Conservation (phyloP, 1,140 invertebrate species). For the Drosophila lacteicornis region DNA sequence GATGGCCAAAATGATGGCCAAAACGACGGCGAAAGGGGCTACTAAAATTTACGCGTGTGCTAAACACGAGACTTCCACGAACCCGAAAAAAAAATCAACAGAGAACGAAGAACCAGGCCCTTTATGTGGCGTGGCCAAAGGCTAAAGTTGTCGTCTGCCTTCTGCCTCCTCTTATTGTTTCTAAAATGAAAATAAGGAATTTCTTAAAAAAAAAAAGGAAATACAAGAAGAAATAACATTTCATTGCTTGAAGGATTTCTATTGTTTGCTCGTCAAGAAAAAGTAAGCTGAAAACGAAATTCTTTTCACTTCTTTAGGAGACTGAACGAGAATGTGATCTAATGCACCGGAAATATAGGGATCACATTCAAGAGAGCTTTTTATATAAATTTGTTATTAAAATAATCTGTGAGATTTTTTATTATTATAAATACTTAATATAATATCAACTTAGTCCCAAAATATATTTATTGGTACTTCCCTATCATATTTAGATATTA, state of each 20-base stretch:
- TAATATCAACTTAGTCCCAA: no score
- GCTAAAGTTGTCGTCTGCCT: conserved; percentile 45
- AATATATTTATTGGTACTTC: no score
- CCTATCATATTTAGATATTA: no score
- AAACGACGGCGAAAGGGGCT: conserved; percentile 54
- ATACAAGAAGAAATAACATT: conserved; percentile 39
- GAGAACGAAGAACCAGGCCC: conserved; percentile 40
- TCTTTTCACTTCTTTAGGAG: conserved; percentile 44
- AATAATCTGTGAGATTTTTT: no score
- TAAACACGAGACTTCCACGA: conserved; percentile 85
- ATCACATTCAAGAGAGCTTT: neutral
- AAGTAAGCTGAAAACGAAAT: conserved; percentile 61
- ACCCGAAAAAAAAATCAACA: conserved; percentile 37
- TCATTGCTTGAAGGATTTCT: conserved; percentile 71
- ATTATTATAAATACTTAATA: no score
- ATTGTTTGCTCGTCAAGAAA: conserved; percentile 73
- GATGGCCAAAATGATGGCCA: conserved; percentile 6
- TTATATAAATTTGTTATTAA: neutral
- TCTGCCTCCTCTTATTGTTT: conserved; percentile 61
- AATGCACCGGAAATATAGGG: neutral
- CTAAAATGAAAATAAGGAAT: conserved; percentile 72
- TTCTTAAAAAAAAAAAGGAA: conserved; percentile 47
- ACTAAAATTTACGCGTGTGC: conserved; percentile 84
- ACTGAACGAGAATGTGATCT: conserved; percentile 27
- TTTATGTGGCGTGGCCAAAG: conserved; percentile 72